Evolutionary conservation across 2,888 invertebrate species (phyloP), one percentile per base, ranked within the genome.

Genomic region (Caenorhabditis angaria): DNA sequence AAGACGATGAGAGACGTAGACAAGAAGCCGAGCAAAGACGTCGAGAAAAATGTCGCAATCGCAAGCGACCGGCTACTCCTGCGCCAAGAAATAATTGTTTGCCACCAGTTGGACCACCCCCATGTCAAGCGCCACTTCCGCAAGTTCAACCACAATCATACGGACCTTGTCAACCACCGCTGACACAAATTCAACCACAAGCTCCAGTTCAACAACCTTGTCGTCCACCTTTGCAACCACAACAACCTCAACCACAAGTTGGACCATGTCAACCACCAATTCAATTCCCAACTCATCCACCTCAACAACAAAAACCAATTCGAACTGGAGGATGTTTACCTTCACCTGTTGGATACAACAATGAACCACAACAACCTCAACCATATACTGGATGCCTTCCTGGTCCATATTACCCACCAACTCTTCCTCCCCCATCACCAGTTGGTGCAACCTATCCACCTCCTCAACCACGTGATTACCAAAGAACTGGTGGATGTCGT

Each of bases 341-440:
- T 27, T 67, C 71, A 12, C 71, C 71, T 51, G 60, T 66, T 53
- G 71, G 71, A 6, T 72, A 72, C 29, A 65, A 70, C 10, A 66
- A 66, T 24, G 53, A 24, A 32, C 66, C 54, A 35, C 70, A 60
- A 53, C 58, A 61, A 53, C 68, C 50, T 32, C 65, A 56, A 50
- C 63, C 48, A 20, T n/a, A 24, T 32, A 35, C 56, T 27, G 56
- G 63, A n/a, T 41, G 65, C 22, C 65, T 65, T 12, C 76, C 76
- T 20, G 69, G 70, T 22, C 65, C 67, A 1, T 66, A 71, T 22
- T 71, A 66, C 51, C 68, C 67, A 28, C 71, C 67, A 29, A 71
- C 68, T 18, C 61, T 62, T 54, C 64, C 71, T 32, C 71, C 71
- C 48, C 67, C 66, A 50, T 63, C 59, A 51, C 65, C 56, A 56